These are phyloP conservation scores for Gymnocephalus cernua DNA, from an alignment of 2,113 vertebrate genomes.

Conservation along the genomic window DNA sequence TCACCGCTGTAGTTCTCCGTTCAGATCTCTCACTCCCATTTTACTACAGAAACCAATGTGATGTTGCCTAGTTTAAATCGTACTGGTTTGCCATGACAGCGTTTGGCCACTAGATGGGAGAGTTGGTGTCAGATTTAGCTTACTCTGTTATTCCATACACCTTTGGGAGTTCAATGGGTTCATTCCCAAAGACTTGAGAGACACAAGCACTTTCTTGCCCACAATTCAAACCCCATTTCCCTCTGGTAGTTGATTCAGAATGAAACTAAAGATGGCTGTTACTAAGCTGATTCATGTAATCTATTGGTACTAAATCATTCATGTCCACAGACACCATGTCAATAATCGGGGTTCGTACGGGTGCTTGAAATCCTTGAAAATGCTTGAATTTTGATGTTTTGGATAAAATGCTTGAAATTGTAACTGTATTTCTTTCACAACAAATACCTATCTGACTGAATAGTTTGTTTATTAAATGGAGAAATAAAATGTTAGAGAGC, in stretches of 20 bases:
- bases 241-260: conserved; percentile 39
- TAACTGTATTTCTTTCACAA: too few relatives aligned
- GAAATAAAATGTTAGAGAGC: too few relatives aligned
- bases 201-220: conserved; percentile 57
- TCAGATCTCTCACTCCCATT: background rate
- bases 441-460: too few relatives aligned
- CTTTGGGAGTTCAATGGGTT: conserved; percentile 77
- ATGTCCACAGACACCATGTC: conserved; percentile 33
- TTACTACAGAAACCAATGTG: background rate
- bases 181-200: conserved; percentile 72
- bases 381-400: too few relatives aligned
- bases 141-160: conserved; percentile 41
- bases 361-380: too few relatives aligned
- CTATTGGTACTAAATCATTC: conserved; percentile 49
- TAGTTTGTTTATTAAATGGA: too few relatives aligned
- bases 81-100: background rate
- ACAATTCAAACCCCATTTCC: conserved; percentile 36
- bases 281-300: conserved; percentile 43
- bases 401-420: too few relatives aligned
- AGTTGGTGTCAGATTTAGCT: conserved; percentile 20
- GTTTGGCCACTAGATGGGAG: conserved; percentile 73
- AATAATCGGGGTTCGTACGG: too few relatives aligned
- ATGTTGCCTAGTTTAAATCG: background rate
- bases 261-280: conserved; percentile 22
- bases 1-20: background rate